phyloP scores from a whole-genome alignment of 2,888 invertebrate species.

The Drosophila paucipuncta region DNA sequence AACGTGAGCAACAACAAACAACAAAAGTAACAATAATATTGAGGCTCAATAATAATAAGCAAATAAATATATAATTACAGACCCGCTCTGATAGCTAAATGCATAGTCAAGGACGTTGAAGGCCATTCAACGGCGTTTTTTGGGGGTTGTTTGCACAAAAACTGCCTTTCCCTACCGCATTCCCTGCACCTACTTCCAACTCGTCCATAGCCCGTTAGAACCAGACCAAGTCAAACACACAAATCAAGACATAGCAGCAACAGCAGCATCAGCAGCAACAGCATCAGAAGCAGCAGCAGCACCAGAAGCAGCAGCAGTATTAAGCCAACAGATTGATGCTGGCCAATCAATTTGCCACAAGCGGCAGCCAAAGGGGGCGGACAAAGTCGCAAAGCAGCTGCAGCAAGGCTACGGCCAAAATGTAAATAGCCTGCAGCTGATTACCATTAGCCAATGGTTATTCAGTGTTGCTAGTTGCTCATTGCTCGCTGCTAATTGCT shows the following conservation, averaged over 20 bases:
- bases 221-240: constrained; percentile 37
- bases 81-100: constrained; percentile 53
- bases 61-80: constrained; percentile 77
- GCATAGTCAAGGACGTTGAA: constrained; percentile 76
- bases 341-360: constrained; percentile 65
- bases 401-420: constrained; percentile 70
- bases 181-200: neutral
- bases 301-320: constrained; percentile 37
- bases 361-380: constrained; percentile 34
- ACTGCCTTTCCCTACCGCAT: neutral
- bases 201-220: constrained; percentile 16
- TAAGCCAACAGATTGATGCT: constrained; percentile 73
- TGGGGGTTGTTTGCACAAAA: constrained; percentile 59
- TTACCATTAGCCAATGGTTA: constrained; percentile 70
- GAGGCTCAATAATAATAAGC: constrained; percentile 70
- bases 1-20: constrained; percentile 68
- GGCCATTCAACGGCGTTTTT: constrained; percentile 73
- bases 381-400: constrained; percentile 18
- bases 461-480: constrained; percentile 20
- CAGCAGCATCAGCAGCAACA: neutral
- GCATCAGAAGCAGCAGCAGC: constrained; percentile 16
- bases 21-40: constrained; percentile 43
- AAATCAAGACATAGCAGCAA: constrained; percentile 59
- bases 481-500: constrained; percentile 8
- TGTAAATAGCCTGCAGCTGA: constrained; percentile 78